Evolutionary conservation across 2,797 vertebrate species (phyloP), one percentile per base, ranked within the genome.

Genomic region (Rhincodon typus): DNA sequence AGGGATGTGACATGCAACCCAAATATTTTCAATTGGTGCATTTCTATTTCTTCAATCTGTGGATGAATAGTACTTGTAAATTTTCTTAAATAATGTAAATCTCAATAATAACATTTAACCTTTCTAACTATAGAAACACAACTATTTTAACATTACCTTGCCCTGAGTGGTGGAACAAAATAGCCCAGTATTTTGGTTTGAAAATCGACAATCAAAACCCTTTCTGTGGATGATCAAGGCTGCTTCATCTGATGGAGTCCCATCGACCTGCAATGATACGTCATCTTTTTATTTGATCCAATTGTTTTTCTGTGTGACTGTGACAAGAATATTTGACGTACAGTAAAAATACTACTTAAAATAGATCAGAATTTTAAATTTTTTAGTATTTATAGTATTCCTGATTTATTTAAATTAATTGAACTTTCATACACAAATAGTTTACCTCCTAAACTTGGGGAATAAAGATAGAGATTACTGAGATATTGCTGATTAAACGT

Each of bases 171-270:
- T 98, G 77, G 97, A 97, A 96, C 98, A 98, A 69, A 97, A 95
- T 27, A 98, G 97, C 50, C 97, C 98, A 1, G 53, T 96, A 96
- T 97, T 97, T 97, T 96, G 97, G 96, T 97, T 97, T 95, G 97
- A 96, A 96, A 98, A 98, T 96, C 96, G 97, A 96, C 99, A 99
- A 96, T 99, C 98, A 96, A 99, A 99, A 57, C 98, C 98, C 96
- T 98, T 99, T 96, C 99, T 98, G 97, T 99, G 98, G 96, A 99
- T 97, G 96, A 99, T 98, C 86, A 99, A 97, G 77, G 98, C 98
- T 30, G 98, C 98, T 97, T 99, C 98, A 96, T 98, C 97, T 19
- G 98, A 98, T 0, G 98, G 98, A 57, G 97, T 97, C 69, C 0
- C 96, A 66, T 97, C 97, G 96, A 97, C 97, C 99, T 99, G 97